A percentile compares a stretch with the other conserved stretches of the same genome.
Evolutionary conservation across 2,797 vertebrate species (phyloP).

Genomic region (Harpagifer antarcticus): DNA sequence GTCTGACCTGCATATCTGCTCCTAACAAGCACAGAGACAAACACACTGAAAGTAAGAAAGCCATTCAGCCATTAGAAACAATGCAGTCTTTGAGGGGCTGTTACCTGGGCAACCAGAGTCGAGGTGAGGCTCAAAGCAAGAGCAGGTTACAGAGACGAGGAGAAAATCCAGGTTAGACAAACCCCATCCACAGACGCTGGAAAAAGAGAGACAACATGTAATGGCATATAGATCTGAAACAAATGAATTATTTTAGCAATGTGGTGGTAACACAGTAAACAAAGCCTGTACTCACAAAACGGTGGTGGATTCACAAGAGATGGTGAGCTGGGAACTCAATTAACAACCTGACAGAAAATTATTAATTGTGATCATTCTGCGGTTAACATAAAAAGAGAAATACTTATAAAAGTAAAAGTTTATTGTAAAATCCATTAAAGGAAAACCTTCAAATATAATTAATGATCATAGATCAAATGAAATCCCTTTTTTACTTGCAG

Average conservation of each 20-base stretch:
- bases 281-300: not conserved
- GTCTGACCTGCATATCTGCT: conserved; percentile 55
- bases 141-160: conserved; percentile 65
- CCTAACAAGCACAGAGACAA: conserved; percentile 51
- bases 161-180: conserved; percentile 45
- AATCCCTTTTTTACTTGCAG: conserved; percentile 49
- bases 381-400: no score
- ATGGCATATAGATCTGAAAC: conserved; percentile 17
- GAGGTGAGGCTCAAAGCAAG: conserved; percentile 82
- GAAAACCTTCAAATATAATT: conserved; percentile 25
- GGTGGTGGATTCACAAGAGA: not conserved
- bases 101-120: conserved; percentile 86
- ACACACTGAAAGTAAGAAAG: conserved; percentile 64
- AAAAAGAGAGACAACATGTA: conserved; percentile 23
- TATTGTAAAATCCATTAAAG: not conserved
- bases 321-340: not conserved
- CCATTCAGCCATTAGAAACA: conserved; percentile 82
- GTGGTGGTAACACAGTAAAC: conserved; percentile 5
- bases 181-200: conserved; percentile 37
- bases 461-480: conserved; percentile 9
- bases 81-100: conserved; percentile 82
- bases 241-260: conserved; percentile 11
- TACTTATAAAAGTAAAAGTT: no score
- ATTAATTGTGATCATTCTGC: not conserved
- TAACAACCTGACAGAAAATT: not conserved